Percentiles rank a stretch among this genome's conserved stretches.
Evolutionary conservation across 2,888 invertebrate genomes (phyloP).

Genomic region (Leptopterna dolabrata): DNA sequence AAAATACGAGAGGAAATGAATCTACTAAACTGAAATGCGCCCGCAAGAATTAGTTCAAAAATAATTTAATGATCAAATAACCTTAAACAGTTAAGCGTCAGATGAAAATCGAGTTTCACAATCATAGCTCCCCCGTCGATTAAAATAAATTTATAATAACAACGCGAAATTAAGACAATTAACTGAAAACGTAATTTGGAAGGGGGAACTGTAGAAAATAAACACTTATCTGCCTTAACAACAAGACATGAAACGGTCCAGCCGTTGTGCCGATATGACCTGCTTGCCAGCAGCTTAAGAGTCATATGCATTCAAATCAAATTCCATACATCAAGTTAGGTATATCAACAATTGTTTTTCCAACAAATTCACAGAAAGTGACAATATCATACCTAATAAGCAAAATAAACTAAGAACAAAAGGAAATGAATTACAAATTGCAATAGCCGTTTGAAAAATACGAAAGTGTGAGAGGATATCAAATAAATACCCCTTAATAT

Average conservation of each 20-base stretch:
- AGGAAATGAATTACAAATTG: conserved; percentile 2
- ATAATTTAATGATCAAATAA: neutral
- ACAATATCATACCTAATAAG: conserved; percentile 12
- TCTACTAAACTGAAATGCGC: neutral
- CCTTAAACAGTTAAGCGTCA: conserved; percentile 5
- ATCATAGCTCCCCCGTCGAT: neutral
- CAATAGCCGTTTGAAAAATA: neutral
- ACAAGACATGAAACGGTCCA: conserved; percentile 31
- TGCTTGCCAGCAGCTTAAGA: conserved; percentile 41
- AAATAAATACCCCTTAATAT: neutral
- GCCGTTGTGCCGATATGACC: conserved; percentile 31
- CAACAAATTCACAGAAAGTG: conserved; percentile 9
- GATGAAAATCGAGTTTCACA: neutral
- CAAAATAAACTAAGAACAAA: neutral
- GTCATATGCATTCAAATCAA: neutral
- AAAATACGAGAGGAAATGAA: neutral
- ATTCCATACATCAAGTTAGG: neutral
- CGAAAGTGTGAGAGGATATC: neutral
- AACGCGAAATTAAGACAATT: neutral
- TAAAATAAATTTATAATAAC: neutral
- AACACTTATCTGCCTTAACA: neutral
- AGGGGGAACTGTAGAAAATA: conserved; percentile 8
- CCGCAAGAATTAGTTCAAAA: neutral
- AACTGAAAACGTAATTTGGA: neutral
- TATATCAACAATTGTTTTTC: neutral